Evolutionary conservation across 2,113 vertebrate species (phyloP).

Genomic region (Lycocorax pyrrhopterus): DNA sequence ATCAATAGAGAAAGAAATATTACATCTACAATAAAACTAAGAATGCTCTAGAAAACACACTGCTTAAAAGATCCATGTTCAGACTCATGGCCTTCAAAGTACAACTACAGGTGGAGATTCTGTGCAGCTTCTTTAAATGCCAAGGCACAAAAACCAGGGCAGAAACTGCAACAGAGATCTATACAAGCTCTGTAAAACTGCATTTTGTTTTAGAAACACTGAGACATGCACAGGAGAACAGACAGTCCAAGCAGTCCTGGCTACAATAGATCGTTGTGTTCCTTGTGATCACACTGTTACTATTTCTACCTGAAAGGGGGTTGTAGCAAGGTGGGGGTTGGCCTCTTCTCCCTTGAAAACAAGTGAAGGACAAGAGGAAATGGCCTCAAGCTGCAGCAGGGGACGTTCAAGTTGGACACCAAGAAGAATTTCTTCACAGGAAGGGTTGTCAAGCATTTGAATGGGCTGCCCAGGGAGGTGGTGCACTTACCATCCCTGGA

Average conservation of each 20-base stretch:
- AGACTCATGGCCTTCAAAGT: background rate
- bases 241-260: background rate
- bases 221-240: background rate
- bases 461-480: background rate
- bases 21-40: background rate
- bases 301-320: background rate
- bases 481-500: background rate
- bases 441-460: background rate
- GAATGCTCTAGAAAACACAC: background rate
- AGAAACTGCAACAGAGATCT: background rate
- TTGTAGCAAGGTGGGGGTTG: background rate
- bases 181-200: background rate
- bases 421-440: background rate
- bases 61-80: background rate
- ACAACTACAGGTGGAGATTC: background rate
- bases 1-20: background rate
- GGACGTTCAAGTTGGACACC: background rate
- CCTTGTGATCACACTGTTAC: background rate
- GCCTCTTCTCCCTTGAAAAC: background rate
- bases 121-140: background rate
- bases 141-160: background rate
- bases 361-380: background rate
- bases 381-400: too few relatives aligned
- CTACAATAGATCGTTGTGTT: fast-evolving
- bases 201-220: background rate